These are phyloP conservation scores for Drosophila borealis DNA, from an alignment of 2,888 invertebrate species.

Conservation along the genomic window DNA sequence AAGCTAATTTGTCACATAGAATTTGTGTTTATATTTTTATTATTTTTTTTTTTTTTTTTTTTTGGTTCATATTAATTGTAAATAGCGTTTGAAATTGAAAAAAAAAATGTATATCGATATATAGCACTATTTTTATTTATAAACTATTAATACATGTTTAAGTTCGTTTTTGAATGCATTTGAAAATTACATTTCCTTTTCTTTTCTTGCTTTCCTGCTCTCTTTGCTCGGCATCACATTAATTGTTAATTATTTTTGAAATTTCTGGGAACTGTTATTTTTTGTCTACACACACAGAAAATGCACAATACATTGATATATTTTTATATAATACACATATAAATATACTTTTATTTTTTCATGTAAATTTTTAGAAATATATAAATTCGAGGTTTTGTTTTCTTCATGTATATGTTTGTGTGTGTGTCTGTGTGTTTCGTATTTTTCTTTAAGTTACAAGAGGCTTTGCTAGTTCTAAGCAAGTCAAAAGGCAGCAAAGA, in stretches of 20 bases:
- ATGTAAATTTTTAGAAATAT: slow-evolving; percentile 77
- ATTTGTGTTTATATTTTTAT: slow-evolving; percentile 40
- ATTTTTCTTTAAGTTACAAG: slow-evolving; percentile 34
- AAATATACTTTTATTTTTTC: slow-evolving; percentile 45
- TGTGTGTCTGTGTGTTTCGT: slow-evolving; percentile 17
- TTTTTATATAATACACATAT: slow-evolving; percentile 42
- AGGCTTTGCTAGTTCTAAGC: slow-evolving; percentile 36
- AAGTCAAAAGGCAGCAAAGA: slow-evolving; percentile 47
- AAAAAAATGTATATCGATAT: slow-evolving; percentile 50
- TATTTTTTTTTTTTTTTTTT: slow-evolving; percentile 18
- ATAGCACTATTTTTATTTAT: slow-evolving; percentile 57
- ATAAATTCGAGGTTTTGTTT: slow-evolving; percentile 75
- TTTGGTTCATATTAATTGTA: slow-evolving; percentile 59
- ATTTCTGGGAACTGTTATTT: slow-evolving; percentile 40
- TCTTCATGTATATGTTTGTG: slow-evolving; percentile 15
- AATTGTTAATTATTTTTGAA: slow-evolving; percentile 44
- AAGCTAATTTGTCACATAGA: slow-evolving; percentile 77
- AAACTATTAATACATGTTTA: slow-evolving; percentile 71
- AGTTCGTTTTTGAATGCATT: slow-evolving; percentile 68
- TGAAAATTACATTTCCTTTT: slow-evolving; percentile 47
- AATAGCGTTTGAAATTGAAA: slow-evolving; percentile 66
- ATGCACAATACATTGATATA: slow-evolving; percentile 39
- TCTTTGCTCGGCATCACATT: slow-evolving; percentile 60
- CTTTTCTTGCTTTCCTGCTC: slow-evolving; percentile 14
- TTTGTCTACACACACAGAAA: slow-evolving; percentile 55